A percentile compares a stretch with the other conserved stretches of the same genome.
phyloP scores from a whole-genome alignment of 2,113 vertebrate genomes.

The Forbesichthys agassizii region DNA sequence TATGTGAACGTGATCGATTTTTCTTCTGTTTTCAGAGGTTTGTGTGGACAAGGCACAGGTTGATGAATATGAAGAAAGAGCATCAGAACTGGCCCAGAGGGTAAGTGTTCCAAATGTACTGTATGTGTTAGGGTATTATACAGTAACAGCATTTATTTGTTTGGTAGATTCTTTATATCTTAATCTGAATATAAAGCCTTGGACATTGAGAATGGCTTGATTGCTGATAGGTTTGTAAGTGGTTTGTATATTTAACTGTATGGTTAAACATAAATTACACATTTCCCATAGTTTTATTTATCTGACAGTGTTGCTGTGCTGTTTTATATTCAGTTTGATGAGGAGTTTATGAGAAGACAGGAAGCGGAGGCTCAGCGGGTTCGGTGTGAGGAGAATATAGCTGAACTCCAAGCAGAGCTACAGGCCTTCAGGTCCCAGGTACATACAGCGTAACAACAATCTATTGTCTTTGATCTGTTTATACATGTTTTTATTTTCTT shows the following conservation, averaged over 20 bases:
- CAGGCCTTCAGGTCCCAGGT: slow-evolving; percentile 90
- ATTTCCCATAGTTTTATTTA: neutral
- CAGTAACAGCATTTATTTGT: neutral
- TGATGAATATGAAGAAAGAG: slow-evolving; percentile 87
- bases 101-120: slow-evolving; percentile 69
- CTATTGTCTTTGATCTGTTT: neutral
- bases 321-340: slow-evolving; percentile 83
- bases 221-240: too few relatives aligned
- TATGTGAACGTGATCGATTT: neutral
- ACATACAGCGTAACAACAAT: slow-evolving; percentile 41
- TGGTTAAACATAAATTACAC: neutral
- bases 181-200: neutral
- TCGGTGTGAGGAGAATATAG: slow-evolving; percentile 88
- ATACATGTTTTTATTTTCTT: neutral
- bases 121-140: neutral
- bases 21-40: slow-evolving; percentile 78
- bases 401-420: slow-evolving; percentile 85
- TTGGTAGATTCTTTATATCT: neutral
- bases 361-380: slow-evolving; percentile 86
- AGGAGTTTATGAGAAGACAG: slow-evolving; percentile 90
- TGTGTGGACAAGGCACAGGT: slow-evolving; percentile 88
- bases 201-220: too few relatives aligned
- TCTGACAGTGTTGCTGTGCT: slow-evolving; percentile 10
- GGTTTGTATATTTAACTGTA: neutral
- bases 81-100: slow-evolving; percentile 85